Conservation (phyloP, 2,113 vertebrate genomes). For the Blennius ocellaris region DNA sequence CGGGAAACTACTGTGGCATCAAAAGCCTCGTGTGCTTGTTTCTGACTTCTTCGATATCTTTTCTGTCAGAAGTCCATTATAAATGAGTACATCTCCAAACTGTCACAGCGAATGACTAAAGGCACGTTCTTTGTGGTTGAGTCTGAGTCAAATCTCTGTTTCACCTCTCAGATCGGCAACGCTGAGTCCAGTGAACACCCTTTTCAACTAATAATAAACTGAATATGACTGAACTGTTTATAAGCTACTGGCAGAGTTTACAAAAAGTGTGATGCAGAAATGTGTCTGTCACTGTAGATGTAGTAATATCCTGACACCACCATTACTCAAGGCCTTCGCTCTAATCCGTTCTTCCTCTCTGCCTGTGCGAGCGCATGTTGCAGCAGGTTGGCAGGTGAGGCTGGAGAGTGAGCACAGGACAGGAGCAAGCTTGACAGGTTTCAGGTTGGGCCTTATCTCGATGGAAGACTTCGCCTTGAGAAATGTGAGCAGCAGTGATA, state of each 20-base stretch:
- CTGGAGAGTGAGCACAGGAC: slow-evolving; percentile 60
- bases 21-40: neutral
- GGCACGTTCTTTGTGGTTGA: slow-evolving; percentile 8
- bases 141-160: slow-evolving; percentile 13
- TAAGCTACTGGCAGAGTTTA: slow-evolving; percentile 32
- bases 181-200: neutral
- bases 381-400: slow-evolving; percentile 69
- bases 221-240: slow-evolving; percentile 27
- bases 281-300: slow-evolving; percentile 30
- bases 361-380: slow-evolving; percentile 55
- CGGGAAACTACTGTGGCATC: neutral
- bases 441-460: slow-evolving; percentile 64
- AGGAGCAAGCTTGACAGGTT: slow-evolving; percentile 77
- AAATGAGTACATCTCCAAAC: neutral
- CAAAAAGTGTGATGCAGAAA: slow-evolving; percentile 11
- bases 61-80: neutral
- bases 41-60: neutral
- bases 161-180: slow-evolving; percentile 1
- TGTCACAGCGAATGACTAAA: neutral
- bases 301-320: slow-evolving; percentile 38
- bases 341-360: slow-evolving; percentile 62
- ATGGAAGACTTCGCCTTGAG: slow-evolving; percentile 65
- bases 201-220: neutral
- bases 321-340: slow-evolving; percentile 47
- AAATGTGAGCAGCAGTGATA: slow-evolving; percentile 66